Percentiles rank a stretch among this genome's conserved stretches.
Conservation (phyloP, 2,888 invertebrate species). For the Monochamus alternatus region DNA sequence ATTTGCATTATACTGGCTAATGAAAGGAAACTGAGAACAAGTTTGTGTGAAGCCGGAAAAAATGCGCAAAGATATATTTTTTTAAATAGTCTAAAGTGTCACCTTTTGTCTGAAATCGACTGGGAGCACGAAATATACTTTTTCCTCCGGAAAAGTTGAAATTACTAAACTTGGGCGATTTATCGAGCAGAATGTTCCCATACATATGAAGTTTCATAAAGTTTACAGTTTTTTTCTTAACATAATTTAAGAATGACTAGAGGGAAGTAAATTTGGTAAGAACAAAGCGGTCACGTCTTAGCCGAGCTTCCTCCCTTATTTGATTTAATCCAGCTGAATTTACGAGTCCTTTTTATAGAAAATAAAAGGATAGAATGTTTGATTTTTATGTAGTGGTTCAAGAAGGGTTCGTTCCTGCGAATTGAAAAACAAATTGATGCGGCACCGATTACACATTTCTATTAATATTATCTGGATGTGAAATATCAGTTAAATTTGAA, state of each 20-base stretch:
- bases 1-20: too few species aligned
- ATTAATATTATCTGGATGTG: too few species aligned
- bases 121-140: slow-evolving; percentile 25
- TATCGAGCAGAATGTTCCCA: slow-evolving; percentile 24
- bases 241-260: slow-evolving; percentile 18
- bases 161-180: slow-evolving; percentile 32
- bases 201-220: slow-evolving; percentile 17
- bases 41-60: background rate
- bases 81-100: background rate
- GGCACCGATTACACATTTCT: too few species aligned
- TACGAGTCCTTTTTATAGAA: background rate
- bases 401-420: too few species aligned
- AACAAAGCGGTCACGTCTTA: slow-evolving; percentile 7
- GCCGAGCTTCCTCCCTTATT: background rate
- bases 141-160: slow-evolving; percentile 25
- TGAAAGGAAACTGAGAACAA: too few species aligned
- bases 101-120: slow-evolving; percentile 14
- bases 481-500: too few species aligned
- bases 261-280: slow-evolving; percentile 11
- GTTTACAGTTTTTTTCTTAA: slow-evolving; percentile 19
- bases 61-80: background rate
- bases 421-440: too few species aligned
- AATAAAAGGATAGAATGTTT: background rate
- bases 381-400: background rate
- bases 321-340: background rate